Conservation (phyloP, 64 coral and sea anemone genomes). For the Hydrozoanthus tunicans region DNA sequence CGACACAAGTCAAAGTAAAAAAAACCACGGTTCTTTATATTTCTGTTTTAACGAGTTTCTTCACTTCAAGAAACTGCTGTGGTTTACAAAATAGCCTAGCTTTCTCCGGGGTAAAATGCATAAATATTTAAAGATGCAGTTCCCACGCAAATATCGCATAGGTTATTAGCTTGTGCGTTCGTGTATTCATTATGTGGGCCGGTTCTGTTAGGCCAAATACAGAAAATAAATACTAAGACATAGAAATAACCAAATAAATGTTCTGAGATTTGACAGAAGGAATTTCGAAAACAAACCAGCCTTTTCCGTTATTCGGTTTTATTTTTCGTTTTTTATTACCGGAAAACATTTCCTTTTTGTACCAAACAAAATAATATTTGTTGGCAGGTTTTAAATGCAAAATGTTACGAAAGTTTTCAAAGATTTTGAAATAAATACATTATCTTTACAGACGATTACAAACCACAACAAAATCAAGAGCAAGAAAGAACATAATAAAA, state of each 20-base stretch:
- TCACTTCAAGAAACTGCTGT: not conserved
- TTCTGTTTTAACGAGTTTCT: not conserved
- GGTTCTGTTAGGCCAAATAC: not conserved
- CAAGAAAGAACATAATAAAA: not conserved
- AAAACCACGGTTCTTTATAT: not conserved
- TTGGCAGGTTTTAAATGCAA: not conserved
- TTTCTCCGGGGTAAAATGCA: not conserved
- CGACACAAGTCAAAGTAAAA: not conserved
- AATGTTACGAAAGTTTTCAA: conserved; percentile 5
- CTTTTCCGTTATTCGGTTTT: not conserved
- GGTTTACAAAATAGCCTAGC: conserved; percentile 32
- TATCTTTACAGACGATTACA: not conserved
- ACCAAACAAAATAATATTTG: not conserved
- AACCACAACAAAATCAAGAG: not conserved
- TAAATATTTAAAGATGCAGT: conserved; percentile 55
- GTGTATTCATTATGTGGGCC: not conserved
- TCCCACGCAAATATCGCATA: conserved; percentile 36
- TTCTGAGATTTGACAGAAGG: not conserved
- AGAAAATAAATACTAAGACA: not conserved
- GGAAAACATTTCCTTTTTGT: not conserved
- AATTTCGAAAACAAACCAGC: not conserved
- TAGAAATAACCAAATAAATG: not conserved
- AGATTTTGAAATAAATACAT: not conserved
- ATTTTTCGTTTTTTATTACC: not conserved
- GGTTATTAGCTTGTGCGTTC: not conserved